Evolutionary conservation across 2,113 vertebrate species (phyloP).

Genomic region (Laticauda laticaudata): DNA sequence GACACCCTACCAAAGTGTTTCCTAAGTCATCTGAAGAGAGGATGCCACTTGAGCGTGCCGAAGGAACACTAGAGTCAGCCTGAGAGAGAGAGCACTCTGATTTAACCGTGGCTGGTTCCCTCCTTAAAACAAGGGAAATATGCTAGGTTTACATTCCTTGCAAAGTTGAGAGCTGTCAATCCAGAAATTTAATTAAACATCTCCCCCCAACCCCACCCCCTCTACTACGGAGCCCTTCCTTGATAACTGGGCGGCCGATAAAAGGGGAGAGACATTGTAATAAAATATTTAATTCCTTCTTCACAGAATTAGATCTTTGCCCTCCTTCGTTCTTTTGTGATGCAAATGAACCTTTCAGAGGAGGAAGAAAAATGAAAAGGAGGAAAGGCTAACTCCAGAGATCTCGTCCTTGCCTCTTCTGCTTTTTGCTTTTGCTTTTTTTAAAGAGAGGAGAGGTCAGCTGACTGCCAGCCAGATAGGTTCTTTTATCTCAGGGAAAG

Average conservation of each 20-base stretch:
- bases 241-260: conserved; percentile 37
- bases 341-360: conserved; percentile 55
- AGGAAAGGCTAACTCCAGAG: not conserved
- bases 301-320: conserved; percentile 50
- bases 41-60: not conserved
- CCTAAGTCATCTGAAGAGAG: not conserved
- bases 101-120: not conserved
- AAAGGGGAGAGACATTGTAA: conserved; percentile 29
- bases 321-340: conserved; percentile 58
- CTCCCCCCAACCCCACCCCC: conserved; percentile 2
- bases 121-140: conserved; percentile 11
- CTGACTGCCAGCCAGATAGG: conserved; percentile 63
- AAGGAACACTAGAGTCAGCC: not conserved
- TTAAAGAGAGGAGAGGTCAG: conserved; percentile 58
- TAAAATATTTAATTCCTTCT: conserved; percentile 51
- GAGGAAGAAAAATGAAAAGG: not conserved
- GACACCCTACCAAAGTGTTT: not conserved
- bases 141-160: not conserved
- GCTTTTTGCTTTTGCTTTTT: conserved; percentile 12
- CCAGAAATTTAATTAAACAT: conserved; percentile 70
- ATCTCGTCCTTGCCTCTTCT: conserved; percentile 51
- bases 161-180: not conserved
- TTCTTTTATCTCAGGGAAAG: conserved; percentile 25
- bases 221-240: not conserved
- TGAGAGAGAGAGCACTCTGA: not conserved